These are phyloP conservation scores for Lissonota sp. DNA, from an alignment of 2,888 invertebrate species.

Conservation along the genomic window DNA sequence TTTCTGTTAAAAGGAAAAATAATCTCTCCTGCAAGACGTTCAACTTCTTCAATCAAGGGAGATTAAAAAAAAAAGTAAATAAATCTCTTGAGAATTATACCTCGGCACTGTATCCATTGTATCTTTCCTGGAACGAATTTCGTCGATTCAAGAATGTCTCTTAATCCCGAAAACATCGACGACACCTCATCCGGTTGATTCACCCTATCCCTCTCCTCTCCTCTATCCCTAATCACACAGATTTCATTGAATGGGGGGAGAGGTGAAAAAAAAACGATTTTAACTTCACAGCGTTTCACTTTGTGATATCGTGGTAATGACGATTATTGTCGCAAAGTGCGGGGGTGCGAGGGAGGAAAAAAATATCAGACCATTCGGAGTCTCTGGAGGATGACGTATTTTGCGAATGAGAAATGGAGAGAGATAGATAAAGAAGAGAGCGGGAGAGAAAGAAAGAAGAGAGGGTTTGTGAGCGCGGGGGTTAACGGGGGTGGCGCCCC, in stretches of 20 bases:
- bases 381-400: background rate
- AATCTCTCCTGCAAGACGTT: background rate
- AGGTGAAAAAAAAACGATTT: background rate
- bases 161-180: background rate
- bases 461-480: conserved; percentile 36
- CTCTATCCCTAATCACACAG: conserved; percentile 19
- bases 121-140: conserved; percentile 16
- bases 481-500: conserved; percentile 58
- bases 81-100: conserved; percentile 42
- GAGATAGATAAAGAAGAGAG: conserved; percentile 17
- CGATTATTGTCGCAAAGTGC: background rate
- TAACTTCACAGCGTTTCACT: background rate
- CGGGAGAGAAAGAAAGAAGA: background rate
- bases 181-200: too few relatives aligned
- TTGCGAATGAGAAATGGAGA: background rate
- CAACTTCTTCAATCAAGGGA: background rate
- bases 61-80: background rate
- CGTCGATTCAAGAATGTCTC: background rate
- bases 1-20: background rate
- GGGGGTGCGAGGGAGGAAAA: conserved; percentile 4
- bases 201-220: background rate
- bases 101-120: conserved; percentile 68
- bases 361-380: conserved; percentile 37
- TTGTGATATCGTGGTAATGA: background rate
- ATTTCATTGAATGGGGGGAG: background rate